These are phyloP conservation scores for Sycophila sp. DNA, from an alignment of 1,140 invertebrate genomes.

Conservation along the genomic window DNA sequence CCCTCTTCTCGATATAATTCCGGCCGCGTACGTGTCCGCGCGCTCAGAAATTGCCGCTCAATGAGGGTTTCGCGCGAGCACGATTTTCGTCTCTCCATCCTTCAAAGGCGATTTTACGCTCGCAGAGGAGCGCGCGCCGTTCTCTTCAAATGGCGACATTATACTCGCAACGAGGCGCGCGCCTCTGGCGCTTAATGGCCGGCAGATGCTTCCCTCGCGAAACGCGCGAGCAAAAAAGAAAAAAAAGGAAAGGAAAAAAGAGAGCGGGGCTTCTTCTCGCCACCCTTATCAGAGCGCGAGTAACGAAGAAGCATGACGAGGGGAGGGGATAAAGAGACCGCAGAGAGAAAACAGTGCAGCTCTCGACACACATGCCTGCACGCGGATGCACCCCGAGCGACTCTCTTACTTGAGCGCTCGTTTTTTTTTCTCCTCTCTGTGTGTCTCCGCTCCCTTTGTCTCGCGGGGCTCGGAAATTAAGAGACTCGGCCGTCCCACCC, in stretches of 20 bases:
- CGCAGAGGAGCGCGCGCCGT: neutral
- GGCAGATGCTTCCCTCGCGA: neutral
- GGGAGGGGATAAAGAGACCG: neutral
- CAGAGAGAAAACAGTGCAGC: constrained; percentile 9
- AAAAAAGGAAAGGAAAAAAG: no score
- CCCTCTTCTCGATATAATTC: constrained; percentile 23
- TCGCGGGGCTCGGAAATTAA: constrained; percentile 57
- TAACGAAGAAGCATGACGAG: neutral
- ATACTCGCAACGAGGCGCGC: neutral
- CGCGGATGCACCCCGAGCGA: neutral
- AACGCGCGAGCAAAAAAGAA: neutral
- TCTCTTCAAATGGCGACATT: neutral
- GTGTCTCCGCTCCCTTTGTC: constrained; percentile 52
- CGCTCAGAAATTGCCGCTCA: neutral
- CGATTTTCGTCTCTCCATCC: neutral
- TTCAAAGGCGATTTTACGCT: constrained; percentile 8
- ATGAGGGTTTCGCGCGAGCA: neutral
- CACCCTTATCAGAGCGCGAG: no score
- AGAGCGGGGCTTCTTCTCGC: no score
- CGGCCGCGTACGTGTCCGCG: neutral
- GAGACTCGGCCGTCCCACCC: constrained; percentile 53
- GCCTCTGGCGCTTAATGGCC: neutral
- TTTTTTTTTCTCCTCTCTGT: constrained; percentile 49
- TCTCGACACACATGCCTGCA: neutral
- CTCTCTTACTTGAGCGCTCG: neutral